Percentiles rank a stretch among this genome's conserved stretches.
Conservation (phyloP, 2,888 invertebrate species). For the Sipha maydis region DNA sequence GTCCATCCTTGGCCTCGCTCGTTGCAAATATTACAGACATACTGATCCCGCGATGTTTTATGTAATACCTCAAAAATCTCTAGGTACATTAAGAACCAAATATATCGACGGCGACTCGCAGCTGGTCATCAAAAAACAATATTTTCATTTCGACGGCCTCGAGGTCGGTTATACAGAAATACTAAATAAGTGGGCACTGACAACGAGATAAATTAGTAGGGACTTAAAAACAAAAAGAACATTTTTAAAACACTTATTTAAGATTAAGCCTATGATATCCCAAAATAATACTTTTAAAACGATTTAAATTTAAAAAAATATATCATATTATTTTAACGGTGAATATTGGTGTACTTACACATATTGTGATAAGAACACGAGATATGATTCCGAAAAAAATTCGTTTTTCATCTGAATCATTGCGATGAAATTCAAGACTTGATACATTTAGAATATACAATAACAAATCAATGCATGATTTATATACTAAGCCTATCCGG, state of each 20-base stretch:
- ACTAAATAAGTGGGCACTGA: not conserved
- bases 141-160: not conserved
- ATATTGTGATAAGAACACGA: no score
- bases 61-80: conserved; percentile 37
- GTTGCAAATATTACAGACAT: conserved; percentile 12
- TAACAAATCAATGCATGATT: no score
- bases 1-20: conserved; percentile 55
- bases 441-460: no score
- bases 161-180: not conserved
- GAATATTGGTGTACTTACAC: no score
- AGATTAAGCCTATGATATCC: no score
- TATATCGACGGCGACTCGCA: not conserved
- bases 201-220: not conserved
- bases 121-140: not conserved
- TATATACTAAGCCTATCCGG: no score
- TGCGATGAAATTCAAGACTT: no score
- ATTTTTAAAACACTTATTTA: not conserved
- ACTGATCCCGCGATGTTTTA: conserved; percentile 8
- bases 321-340: no score
- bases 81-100: not conserved
- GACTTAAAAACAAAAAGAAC: not conserved
- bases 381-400: no score
- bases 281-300: no score
- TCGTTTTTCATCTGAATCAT: no score
- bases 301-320: no score